These are phyloP conservation scores for Xanthia togata DNA, from an alignment of 2,888 invertebrate genomes.

Conservation along the genomic window DNA sequence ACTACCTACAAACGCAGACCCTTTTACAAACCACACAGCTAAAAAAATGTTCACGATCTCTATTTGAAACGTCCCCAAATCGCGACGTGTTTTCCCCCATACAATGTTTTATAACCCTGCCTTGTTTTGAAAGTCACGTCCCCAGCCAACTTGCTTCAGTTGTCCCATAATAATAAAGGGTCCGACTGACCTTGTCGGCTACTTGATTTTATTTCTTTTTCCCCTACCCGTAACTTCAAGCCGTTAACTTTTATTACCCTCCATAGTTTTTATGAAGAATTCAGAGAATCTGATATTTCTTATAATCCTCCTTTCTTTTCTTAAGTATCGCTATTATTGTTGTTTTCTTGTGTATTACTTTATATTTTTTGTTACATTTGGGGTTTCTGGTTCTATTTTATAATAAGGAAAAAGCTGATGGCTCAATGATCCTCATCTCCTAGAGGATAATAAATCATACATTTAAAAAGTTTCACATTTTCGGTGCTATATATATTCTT, in stretches of 20 bases:
- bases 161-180: conserved; percentile 60
- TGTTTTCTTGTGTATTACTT: conserved; percentile 30
- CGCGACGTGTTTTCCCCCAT: conserved; percentile 10
- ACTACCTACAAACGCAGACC: neutral
- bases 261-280: conserved; percentile 60
- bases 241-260: conserved; percentile 64
- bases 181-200: conserved; percentile 60
- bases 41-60: neutral
- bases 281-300: conserved; percentile 44
- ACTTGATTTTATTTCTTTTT: conserved; percentile 62
- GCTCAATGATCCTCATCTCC: neutral
- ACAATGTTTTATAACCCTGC: conserved; percentile 34
- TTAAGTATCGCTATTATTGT: conserved; percentile 42
- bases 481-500: neutral
- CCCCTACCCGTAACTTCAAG: conserved; percentile 58
- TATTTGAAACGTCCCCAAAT: conserved; percentile 12
- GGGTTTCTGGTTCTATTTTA: neutral
- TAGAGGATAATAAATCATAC: neutral
- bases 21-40: neutral
- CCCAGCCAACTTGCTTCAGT: conserved; percentile 38
- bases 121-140: conserved; percentile 59
- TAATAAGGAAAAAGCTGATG: neutral
- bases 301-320: conserved; percentile 46
- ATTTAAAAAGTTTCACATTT: neutral
- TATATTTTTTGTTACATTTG: neutral